phyloP scores from a whole-genome alignment of 1,140 invertebrate species.

The Drosophila micromelanica region DNA sequence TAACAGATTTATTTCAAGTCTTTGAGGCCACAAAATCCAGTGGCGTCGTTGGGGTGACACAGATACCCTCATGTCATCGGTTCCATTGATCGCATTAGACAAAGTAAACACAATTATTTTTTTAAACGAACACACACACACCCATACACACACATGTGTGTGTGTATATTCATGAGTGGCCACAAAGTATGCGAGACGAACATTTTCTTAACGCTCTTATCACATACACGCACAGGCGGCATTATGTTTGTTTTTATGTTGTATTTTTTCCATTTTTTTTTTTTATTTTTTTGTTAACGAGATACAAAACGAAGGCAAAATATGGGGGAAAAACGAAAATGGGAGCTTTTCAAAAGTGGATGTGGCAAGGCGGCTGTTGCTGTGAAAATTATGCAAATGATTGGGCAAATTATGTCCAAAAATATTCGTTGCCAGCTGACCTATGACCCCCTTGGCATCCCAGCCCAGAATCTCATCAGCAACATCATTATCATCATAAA shows the following conservation, averaged over 20 bases:
- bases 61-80: conserved; percentile 45
- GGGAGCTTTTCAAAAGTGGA: neutral
- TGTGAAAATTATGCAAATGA: conserved; percentile 80
- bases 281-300: conserved; percentile 73
- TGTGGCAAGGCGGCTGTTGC: conserved; percentile 53
- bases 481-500: conserved; percentile 25
- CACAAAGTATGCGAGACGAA: conserved; percentile 64
- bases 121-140: conserved; percentile 14
- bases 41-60: conserved; percentile 30
- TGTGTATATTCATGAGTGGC: conserved; percentile 16
- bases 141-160: conserved; percentile 5
- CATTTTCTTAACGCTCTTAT: conserved; percentile 65
- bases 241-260: conserved; percentile 65
- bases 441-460: conserved; percentile 41
- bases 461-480: conserved; percentile 7
- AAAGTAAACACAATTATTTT: conserved; percentile 81
- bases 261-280: conserved; percentile 55
- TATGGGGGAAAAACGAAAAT: conserved; percentile 29
- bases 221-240: conserved; percentile 35
- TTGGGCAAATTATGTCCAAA: conserved; percentile 80
- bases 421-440: conserved; percentile 56
- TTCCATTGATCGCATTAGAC: conserved; percentile 72
- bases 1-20: neutral
- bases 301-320: conserved; percentile 51
- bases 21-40: conserved; percentile 8